phyloP scores from a whole-genome alignment of 1,140 invertebrate species.

The Frieseomelitta varia region DNA sequence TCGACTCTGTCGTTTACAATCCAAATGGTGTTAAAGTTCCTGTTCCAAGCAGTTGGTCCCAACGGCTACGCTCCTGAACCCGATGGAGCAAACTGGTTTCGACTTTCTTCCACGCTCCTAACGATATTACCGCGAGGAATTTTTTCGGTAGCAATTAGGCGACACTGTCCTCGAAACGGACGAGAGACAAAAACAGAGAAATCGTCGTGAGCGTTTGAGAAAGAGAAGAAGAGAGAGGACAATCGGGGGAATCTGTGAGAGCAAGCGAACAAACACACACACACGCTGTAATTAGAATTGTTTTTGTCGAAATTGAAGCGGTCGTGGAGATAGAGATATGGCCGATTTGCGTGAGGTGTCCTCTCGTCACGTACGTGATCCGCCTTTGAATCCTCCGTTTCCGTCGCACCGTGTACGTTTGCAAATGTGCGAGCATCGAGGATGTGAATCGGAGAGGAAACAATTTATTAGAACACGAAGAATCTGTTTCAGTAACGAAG shows the following conservation, averaged over 20 bases:
- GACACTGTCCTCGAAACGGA: background rate
- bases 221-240: background rate
- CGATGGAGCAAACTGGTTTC: background rate
- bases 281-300: background rate
- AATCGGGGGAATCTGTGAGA: background rate
- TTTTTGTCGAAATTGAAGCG: slow-evolving; percentile 28
- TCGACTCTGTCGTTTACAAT: background rate
- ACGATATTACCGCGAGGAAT: background rate
- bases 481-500: no score
- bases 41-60: background rate
- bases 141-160: background rate
- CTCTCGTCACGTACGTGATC: slow-evolving; percentile 39
- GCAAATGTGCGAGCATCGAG: background rate
- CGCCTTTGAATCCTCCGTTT: slow-evolving; percentile 17
- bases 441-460: no score
- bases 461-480: no score
- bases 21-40: background rate
- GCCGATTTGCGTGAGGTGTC: background rate
- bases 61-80: background rate
- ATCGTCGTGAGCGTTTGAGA: background rate
- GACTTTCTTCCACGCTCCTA: background rate
- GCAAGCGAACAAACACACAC: no score
- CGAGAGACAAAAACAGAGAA: no score
- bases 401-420: background rate
- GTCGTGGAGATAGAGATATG: slow-evolving; percentile 9